Evolutionary conservation across 2,797 vertebrate genomes (phyloP).

Genomic region (Microchirus variegatus): DNA sequence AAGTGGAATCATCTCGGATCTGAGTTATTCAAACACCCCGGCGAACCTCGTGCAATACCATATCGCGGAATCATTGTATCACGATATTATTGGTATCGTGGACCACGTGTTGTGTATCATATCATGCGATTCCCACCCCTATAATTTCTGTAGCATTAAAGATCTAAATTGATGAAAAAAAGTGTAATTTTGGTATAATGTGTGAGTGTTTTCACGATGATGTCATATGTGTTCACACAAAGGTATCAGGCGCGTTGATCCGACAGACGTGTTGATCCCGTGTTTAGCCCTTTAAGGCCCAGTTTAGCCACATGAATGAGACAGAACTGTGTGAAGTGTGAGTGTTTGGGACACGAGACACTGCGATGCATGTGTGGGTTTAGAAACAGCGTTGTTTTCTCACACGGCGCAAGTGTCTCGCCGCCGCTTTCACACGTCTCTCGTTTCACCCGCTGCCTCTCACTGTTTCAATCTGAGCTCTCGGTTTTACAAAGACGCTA

Average conservation of each 20-base stretch:
- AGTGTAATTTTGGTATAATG: too few species aligned
- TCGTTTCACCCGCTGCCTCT: slow-evolving; percentile 8
- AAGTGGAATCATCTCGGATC: slow-evolving; percentile 18
- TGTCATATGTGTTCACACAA: background rate
- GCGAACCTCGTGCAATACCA: too few species aligned
- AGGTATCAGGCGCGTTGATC: background rate
- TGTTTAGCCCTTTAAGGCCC: background rate
- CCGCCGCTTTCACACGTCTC: slow-evolving; percentile 33
- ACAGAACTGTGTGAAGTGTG: slow-evolving; percentile 4
- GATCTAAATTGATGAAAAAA: too few species aligned
- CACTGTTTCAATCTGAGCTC: slow-evolving; percentile 28
- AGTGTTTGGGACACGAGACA: background rate
- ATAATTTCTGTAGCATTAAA: too few species aligned
- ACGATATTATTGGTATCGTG: too few species aligned
- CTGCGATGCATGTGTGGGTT: background rate
- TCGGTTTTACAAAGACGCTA: slow-evolving; percentile 28
- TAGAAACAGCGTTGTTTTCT: slow-evolving; percentile 22
- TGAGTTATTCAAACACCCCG: slow-evolving; percentile 8
- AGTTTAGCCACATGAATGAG: background rate
- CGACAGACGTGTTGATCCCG: background rate
- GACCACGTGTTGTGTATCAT: too few species aligned
- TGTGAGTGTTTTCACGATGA: background rate
- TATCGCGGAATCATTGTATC: too few species aligned
- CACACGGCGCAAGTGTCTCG: slow-evolving; percentile 31
- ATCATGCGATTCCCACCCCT: too few species aligned